phyloP scores from a whole-genome alignment of 2,797 vertebrate genomes.

The Rhinella marina region DNA sequence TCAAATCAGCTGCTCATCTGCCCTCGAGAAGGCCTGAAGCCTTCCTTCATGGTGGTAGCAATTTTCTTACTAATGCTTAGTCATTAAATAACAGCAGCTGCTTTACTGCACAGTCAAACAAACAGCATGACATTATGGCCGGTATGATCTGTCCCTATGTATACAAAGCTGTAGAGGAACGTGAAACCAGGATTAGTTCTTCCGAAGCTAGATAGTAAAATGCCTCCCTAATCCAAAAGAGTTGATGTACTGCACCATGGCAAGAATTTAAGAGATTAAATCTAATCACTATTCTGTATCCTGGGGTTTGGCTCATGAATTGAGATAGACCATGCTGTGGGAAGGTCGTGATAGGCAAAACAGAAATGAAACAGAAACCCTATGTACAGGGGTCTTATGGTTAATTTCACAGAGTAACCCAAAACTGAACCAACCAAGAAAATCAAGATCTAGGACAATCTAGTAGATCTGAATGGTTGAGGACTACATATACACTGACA shows the following conservation, averaged over 20 bases:
- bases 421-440: slow-evolving; percentile 5
- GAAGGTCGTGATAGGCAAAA: slow-evolving; percentile 41
- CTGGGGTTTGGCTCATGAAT: slow-evolving; percentile 38
- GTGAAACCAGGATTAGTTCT: not conserved
- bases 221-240: slow-evolving; percentile 3
- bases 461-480: not conserved
- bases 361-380: slow-evolving; percentile 42
- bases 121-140: not conserved
- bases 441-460: not conserved
- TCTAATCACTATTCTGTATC: slow-evolving; percentile 26
- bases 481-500: not conserved
- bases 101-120: slow-evolving; percentile 9
- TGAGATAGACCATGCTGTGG: slow-evolving; percentile 40
- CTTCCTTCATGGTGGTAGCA: slow-evolving; percentile 12
- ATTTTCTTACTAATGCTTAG: slow-evolving; percentile 6
- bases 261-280: slow-evolving; percentile 35
- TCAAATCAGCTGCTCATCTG: not conserved
- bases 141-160: not conserved
- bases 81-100: slow-evolving; percentile 37
- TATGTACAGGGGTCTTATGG: slow-evolving; percentile 32
- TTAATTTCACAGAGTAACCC: not conserved
- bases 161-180: slow-evolving; percentile 20
- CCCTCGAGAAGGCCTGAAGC: not conserved
- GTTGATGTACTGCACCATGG: not conserved
- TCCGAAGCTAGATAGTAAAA: not conserved